Conservation (phyloP, 1,140 invertebrate species). For the Cephus cinctus region DNA sequence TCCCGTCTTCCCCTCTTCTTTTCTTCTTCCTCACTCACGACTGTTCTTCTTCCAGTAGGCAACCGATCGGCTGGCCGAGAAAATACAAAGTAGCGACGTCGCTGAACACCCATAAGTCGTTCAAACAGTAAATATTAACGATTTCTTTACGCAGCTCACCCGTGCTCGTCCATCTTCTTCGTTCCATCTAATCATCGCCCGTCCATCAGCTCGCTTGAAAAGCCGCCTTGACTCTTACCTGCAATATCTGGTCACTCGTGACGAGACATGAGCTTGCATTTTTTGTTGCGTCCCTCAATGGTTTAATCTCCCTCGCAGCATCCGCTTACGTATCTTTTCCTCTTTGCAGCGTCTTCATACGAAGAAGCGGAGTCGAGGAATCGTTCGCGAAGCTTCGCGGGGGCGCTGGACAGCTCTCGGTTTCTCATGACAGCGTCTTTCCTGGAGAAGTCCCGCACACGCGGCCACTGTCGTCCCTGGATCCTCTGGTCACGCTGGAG, state of each 20-base stretch:
- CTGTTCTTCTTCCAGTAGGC: slow-evolving; percentile 20
- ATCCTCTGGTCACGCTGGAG: slow-evolving; percentile 46
- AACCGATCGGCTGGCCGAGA: slow-evolving; percentile 20
- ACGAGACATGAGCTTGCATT: too few species aligned
- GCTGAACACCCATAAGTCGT: slow-evolving; percentile 19
- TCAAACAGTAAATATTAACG: slow-evolving; percentile 24
- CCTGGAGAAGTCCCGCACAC: slow-evolving; percentile 59
- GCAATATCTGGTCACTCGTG: too few species aligned
- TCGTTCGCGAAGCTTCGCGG: slow-evolving; percentile 43
- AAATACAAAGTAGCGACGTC: slow-evolving; percentile 24
- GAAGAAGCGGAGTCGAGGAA: slow-evolving; percentile 37
- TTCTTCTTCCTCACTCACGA: not conserved
- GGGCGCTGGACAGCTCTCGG: slow-evolving; percentile 59
- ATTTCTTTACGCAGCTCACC: not conserved
- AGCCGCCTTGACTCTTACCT: too few species aligned
- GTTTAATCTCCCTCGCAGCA: too few species aligned
- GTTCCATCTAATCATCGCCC: not conserved
- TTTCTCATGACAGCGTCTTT: slow-evolving; percentile 78
- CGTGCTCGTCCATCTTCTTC: not conserved
- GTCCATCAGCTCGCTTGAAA: too few species aligned
- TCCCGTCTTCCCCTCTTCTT: too few species aligned
- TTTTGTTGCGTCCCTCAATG: too few species aligned
- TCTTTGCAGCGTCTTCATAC: slow-evolving; percentile 37
- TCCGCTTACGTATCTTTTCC: too few species aligned
- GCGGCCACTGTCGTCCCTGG: slow-evolving; percentile 47